These are phyloP conservation scores for Melanogrammus aeglefinus DNA, from an alignment of 2,797 vertebrate genomes.

Conservation along the genomic window DNA sequence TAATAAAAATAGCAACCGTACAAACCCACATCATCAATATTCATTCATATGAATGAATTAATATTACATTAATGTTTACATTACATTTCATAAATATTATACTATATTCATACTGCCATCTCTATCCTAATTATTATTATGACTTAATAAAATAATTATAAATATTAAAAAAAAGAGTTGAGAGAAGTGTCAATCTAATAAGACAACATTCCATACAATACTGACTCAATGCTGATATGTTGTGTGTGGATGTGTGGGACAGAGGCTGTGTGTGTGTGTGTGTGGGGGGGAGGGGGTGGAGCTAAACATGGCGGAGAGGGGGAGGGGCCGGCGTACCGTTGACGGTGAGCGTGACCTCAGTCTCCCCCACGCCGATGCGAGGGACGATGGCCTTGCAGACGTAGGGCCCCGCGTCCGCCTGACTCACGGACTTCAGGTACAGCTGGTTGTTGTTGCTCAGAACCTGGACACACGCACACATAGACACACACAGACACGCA, in stretches of 20 bases:
- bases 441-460: conserved; percentile 96
- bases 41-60: background rate
- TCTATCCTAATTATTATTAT: background rate
- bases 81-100: background rate
- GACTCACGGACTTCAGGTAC: conserved; percentile 87
- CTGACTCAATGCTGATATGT: background rate
- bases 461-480: conserved; percentile 72
- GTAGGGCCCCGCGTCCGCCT: conserved; percentile 88
- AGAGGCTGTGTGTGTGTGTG: background rate
- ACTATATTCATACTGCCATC: background rate
- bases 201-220: background rate
- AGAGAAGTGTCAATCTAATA: background rate
- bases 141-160: background rate
- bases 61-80: background rate
- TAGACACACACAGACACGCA: background rate
- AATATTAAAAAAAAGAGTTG: no score
- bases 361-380: conserved; percentile 90
- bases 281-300: background rate
- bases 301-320: background rate
- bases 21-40: background rate
- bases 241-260: background rate
- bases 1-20: background rate
- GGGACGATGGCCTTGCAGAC: conserved; percentile 96
- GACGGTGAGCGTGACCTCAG: conserved; percentile 87
- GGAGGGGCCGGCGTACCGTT: conserved; percentile 77